These are phyloP conservation scores for Drosophila affinis DNA, from an alignment of 2,888 invertebrate genomes.

Conservation along the genomic window DNA sequence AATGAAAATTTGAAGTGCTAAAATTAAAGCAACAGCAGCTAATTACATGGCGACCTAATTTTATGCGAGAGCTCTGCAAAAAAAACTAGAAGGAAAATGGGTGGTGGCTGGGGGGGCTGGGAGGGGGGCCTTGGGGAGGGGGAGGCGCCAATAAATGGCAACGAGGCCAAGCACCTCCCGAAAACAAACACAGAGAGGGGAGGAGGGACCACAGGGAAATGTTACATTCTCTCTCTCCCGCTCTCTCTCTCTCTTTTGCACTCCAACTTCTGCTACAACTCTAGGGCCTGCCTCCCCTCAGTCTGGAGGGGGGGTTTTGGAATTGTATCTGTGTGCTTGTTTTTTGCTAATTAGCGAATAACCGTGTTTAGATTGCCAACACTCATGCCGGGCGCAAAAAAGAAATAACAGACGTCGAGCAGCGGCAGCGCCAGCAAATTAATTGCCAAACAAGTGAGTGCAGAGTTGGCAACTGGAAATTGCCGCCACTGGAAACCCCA, in stretches of 20 bases:
- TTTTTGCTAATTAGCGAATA: conserved; percentile 80
- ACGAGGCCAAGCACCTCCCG: conserved; percentile 73
- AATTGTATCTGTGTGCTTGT: conserved; percentile 62
- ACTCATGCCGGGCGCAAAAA: conserved; percentile 70
- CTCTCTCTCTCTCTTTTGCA: neutral
- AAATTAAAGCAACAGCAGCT: conserved; percentile 67
- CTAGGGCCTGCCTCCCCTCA: neutral
- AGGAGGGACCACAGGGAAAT: conserved; percentile 61
- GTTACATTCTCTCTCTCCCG: conserved; percentile 23
- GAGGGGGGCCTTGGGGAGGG: conserved; percentile 38
- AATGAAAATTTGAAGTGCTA: conserved; percentile 46
- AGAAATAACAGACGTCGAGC: conserved; percentile 70
- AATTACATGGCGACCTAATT: conserved; percentile 73
- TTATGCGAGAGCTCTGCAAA: conserved; percentile 61
- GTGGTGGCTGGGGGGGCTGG: conserved; percentile 2
- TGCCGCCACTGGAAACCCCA: conserved; percentile 39
- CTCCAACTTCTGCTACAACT: neutral
- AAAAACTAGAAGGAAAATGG: conserved; percentile 28
- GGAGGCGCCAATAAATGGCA: conserved; percentile 71
- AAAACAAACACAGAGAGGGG: conserved; percentile 51
- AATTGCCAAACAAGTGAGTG: conserved; percentile 79
- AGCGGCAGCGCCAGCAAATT: conserved; percentile 54
- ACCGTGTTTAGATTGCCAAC: conserved; percentile 81
- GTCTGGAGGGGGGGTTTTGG: conserved; percentile 15
- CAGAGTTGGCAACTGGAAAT: conserved; percentile 74